Conservation (phyloP, 2,888 invertebrate species). For the Drosophila koepferae region DNA sequence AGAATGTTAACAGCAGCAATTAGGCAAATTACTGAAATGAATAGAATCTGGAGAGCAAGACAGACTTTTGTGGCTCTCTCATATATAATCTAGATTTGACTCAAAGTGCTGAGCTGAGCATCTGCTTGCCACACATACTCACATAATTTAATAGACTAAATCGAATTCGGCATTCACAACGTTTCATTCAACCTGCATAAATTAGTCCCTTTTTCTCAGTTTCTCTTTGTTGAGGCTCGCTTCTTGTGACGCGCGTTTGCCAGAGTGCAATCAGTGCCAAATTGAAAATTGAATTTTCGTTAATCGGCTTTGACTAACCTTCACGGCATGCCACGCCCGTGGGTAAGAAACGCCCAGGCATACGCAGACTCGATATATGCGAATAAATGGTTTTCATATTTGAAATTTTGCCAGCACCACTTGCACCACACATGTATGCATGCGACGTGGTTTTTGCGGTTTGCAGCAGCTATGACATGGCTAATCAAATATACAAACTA, state of each 20-base stretch:
- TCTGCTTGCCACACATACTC: constrained; percentile 1
- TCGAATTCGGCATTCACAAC: constrained; percentile 19
- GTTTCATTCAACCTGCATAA: constrained; percentile 62
- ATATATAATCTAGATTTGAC: not conserved
- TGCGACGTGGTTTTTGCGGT: constrained; percentile 31
- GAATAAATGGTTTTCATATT: constrained; percentile 46
- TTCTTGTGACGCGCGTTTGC: constrained; percentile 1
- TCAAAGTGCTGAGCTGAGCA: constrained; percentile 18
- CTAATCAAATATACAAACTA: constrained; percentile 19
- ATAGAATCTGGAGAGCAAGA: not conserved
- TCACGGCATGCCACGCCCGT: constrained; percentile 41
- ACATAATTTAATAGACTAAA: constrained; percentile 26
- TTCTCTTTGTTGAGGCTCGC: constrained; percentile 11
- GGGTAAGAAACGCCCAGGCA: constrained; percentile 13
- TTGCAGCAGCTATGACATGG: constrained; percentile 19
- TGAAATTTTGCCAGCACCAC: constrained; percentile 21
- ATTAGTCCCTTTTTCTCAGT: constrained; percentile 42
- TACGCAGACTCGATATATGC: constrained; percentile 16
- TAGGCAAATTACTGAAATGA: not conserved
- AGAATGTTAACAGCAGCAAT: not conserved
- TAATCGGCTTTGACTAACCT: constrained; percentile 75
- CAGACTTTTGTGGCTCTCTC: constrained; percentile 18
- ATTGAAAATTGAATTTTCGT: constrained; percentile 75
- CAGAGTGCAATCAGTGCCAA: constrained; percentile 71
- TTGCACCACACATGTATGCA: constrained; percentile 19